Conservation (phyloP, 2,797 vertebrate genomes). For the Ambastaia sidthimunki region DNA sequence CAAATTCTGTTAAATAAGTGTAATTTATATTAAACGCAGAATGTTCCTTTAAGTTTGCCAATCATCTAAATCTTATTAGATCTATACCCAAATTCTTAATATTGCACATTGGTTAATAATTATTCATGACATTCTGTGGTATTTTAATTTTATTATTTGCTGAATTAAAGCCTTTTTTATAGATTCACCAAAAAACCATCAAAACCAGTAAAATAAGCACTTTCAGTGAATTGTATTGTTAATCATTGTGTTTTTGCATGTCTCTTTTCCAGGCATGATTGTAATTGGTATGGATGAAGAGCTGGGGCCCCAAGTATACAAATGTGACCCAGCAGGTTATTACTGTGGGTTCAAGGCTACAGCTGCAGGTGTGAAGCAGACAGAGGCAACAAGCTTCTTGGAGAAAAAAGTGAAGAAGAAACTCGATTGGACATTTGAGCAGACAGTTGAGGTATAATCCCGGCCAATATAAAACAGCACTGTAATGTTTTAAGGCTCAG, state of each 20-base stretch:
- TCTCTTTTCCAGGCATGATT: constrained; percentile 88
- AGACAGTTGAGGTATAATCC: constrained; percentile 90
- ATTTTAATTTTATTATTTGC: too few relatives aligned
- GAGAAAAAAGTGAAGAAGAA: constrained; percentile 99
- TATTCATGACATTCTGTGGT: too few relatives aligned
- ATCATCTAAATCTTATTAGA: too few relatives aligned
- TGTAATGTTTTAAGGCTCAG: too few relatives aligned
- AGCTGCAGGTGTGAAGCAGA: constrained; percentile 95
- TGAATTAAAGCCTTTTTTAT: too few relatives aligned
- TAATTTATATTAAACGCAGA: too few relatives aligned
- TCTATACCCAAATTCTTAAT: too few relatives aligned
- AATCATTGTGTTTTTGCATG: background rate
- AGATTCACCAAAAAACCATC: too few relatives aligned
- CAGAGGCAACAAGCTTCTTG: constrained; percentile 96
- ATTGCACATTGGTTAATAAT: too few relatives aligned
- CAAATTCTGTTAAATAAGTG: too few relatives aligned
- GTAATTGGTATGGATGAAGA: constrained; percentile 94
- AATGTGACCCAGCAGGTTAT: constrained; percentile 96
- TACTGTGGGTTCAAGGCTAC: constrained; percentile 99
- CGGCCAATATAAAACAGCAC: background rate
- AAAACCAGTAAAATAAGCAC: too few relatives aligned
- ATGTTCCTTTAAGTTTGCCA: too few relatives aligned
- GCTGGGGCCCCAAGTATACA: constrained; percentile 93
- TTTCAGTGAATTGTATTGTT: background rate
- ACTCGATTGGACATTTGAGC: constrained; percentile 95